Conservation (phyloP, 2,888 invertebrate genomes). For the Mechanitis mazaeus region DNA sequence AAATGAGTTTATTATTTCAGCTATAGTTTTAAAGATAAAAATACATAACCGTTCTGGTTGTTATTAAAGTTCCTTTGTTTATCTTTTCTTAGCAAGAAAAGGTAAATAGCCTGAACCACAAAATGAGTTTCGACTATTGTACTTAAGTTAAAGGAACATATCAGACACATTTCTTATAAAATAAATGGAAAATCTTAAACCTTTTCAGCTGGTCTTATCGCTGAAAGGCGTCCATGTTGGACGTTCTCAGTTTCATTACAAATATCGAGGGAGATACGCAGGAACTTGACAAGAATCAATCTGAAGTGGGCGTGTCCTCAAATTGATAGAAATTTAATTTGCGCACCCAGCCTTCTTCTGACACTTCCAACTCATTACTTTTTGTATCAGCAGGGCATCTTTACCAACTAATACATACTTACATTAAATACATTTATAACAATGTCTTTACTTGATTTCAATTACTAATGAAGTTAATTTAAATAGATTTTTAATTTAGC, state of each 20-base stretch:
- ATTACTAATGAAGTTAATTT: no score
- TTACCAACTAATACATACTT: slow-evolving; percentile 4
- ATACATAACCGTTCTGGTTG: no score
- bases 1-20: no score
- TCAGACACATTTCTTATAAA: background rate
- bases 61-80: no score
- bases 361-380: slow-evolving; percentile 26
- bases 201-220: background rate
- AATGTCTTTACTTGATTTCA: no score
- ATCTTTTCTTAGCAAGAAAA: no score
- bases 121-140: no score
- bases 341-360: slow-evolving; percentile 25
- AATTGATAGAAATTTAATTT: slow-evolving; percentile 59
- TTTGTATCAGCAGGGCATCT: slow-evolving; percentile 15
- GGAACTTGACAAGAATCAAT: slow-evolving; percentile 37
- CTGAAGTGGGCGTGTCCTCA: slow-evolving; percentile 35
- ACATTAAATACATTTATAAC: background rate
- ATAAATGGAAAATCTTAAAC: background rate
- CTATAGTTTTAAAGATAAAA: no score
- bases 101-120: no score
- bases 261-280: slow-evolving; percentile 18
- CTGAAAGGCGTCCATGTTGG: background rate
- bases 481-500: no score
- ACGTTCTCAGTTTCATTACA: slow-evolving; percentile 8
- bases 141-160: background rate